These are phyloP conservation scores for Philereme vetulata DNA, from an alignment of 2,888 invertebrate genomes.

Conservation along the genomic window DNA sequence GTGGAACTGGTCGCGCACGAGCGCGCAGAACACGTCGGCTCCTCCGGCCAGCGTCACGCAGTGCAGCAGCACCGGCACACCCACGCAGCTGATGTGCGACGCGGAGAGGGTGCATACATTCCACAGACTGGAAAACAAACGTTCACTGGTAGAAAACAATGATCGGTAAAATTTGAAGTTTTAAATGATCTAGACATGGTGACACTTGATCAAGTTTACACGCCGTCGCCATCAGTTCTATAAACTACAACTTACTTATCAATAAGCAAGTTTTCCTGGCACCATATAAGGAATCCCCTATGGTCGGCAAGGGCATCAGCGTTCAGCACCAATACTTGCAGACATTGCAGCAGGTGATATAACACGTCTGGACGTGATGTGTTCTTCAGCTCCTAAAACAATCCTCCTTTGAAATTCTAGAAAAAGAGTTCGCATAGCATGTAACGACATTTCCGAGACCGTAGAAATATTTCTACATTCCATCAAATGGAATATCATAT, in stretches of 20 bases:
- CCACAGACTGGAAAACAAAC: slow-evolving; percentile 89
- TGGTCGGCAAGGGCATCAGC: slow-evolving; percentile 97
- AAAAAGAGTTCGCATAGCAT: neutral
- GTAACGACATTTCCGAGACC: neutral
- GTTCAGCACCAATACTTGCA: slow-evolving; percentile 95
- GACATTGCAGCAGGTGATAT: slow-evolving; percentile 95
- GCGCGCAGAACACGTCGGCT: slow-evolving; percentile 97
- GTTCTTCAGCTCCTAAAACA: slow-evolving; percentile 86
- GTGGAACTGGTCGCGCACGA: slow-evolving; percentile 98
- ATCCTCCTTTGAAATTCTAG: neutral
- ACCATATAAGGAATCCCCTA: slow-evolving; percentile 96
- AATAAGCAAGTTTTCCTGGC: slow-evolving; percentile 96
- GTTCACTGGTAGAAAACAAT: too few relatives aligned
- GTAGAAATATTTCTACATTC: too few relatives aligned
- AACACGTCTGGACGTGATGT: slow-evolving; percentile 95
- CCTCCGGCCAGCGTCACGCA: slow-evolving; percentile 97
- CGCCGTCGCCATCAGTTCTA: neutral
- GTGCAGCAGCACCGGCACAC: slow-evolving; percentile 96
- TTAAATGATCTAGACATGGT: too few relatives aligned
- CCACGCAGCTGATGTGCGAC: slow-evolving; percentile 96
- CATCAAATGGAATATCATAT: too few relatives aligned
- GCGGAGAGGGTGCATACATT: slow-evolving; percentile 95
- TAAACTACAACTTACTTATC: slow-evolving; percentile 87
- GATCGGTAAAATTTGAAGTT: too few relatives aligned
- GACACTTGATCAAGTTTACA: neutral